Evolutionary conservation across 2,113 vertebrate genomes (phyloP), one percentile per base, ranked within the genome.

Genomic region (Ammodytes dubius): DNA sequence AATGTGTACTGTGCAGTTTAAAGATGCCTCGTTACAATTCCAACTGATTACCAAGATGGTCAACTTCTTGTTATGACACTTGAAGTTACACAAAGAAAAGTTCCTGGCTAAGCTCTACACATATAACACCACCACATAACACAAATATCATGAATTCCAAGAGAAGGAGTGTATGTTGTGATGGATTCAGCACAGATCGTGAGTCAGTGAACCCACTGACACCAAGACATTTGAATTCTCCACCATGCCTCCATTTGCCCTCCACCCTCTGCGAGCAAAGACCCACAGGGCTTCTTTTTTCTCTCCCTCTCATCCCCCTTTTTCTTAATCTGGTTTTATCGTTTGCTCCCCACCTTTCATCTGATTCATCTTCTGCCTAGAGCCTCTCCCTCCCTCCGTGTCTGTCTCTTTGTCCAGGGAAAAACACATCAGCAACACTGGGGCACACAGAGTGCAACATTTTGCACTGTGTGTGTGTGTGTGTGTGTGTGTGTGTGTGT

Each of bases 211-310:
- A 88, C 74, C 39, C 72, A 39, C 57, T 68, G 82, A 79, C 82
- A 80, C 47, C 0, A 14, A 19, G 54, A 75, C 71, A 75, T 87
- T 77, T 86, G 50, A 74, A 91, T 81, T 84, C 84, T 76, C 17
- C 71, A 50, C 54, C 78, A 40, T 70, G 80, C 73, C 54, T 85
- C 63, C 10, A 27, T 69, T 59, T 50, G n/a, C 58, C 58, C 59
- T 72, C 74, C 79, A 35, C 76, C 49, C 73, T 66, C 60, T 47
- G 67, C 8, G 19, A 50, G 57, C 47, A 61, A 67, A 60, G 47
- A 68, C 79, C 61, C 63, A 66, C 56, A 46, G 70, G 47, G 60
- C 73, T 65, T 52, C 40, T 71, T 79, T 67, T 74, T 50, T 43
- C 27, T 49, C 63, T 64, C 19, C 45, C 58, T 67, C 65, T 63